Conservation (phyloP, 2,113 vertebrate genomes). For the Pachypanchax playfairii region DNA sequence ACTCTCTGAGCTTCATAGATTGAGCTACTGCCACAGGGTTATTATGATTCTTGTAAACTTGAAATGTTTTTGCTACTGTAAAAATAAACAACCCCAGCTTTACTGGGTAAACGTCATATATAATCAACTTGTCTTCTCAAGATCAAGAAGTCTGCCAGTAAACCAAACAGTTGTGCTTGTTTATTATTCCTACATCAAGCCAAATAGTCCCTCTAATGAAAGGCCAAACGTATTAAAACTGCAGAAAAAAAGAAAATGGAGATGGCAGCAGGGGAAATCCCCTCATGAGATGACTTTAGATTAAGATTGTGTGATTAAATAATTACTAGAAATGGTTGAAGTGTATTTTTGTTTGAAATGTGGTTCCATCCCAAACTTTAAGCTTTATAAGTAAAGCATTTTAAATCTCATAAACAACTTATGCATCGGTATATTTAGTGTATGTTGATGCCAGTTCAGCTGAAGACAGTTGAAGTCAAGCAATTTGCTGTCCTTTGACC, state of each 20-base stretch:
- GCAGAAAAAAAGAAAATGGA: background rate
- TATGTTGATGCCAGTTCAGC: slow-evolving; percentile 1
- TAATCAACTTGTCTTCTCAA: background rate
- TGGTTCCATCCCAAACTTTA: no score
- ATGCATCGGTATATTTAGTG: no score
- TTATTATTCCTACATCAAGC: background rate
- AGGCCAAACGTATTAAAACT: background rate
- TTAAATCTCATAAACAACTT: no score
- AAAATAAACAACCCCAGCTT: background rate
- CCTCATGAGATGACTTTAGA: background rate
- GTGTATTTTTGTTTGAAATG: background rate
- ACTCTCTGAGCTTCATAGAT: slow-evolving; percentile 7
- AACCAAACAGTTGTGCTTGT: background rate
- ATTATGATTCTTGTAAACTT: background rate
- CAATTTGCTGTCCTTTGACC: slow-evolving; percentile 12
- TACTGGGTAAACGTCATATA: background rate
- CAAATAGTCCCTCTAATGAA: background rate
- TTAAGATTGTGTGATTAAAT: background rate
- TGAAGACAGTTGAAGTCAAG: background rate
- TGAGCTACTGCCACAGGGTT: background rate
- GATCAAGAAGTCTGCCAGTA: background rate
- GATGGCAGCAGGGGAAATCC: background rate
- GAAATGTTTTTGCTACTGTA: no score
- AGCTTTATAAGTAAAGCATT: background rate
- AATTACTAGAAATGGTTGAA: background rate